Percentiles rank a stretch among this genome's conserved stretches.
Evolutionary conservation across 2,113 vertebrate genomes (phyloP).

Genomic region (Brienomyrus longianalis): DNA sequence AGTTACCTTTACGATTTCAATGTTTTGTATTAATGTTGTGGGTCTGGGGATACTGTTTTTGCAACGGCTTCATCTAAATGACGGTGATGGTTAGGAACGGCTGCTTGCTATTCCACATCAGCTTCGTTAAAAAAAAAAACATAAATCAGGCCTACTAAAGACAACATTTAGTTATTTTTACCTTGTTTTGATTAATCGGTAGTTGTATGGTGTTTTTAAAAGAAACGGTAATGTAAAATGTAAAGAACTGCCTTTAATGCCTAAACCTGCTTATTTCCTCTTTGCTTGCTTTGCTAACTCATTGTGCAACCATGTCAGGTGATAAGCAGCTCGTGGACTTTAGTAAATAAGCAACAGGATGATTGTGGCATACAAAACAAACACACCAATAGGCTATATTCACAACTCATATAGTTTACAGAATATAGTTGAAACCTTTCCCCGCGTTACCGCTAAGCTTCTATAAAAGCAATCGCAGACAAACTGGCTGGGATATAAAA

Average conservation of each 20-base stretch:
- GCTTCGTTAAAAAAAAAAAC: neutral
- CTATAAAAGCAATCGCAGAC: neutral
- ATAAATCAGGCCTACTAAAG: neutral
- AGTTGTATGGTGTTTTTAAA: neutral
- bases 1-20: neutral
- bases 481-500: neutral
- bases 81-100: neutral
- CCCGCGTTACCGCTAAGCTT: neutral
- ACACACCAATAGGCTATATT: neutral
- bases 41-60: neutral
- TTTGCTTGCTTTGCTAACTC: neutral
- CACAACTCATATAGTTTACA: neutral
- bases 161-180: neutral
- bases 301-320: neutral
- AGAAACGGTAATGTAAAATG: neutral
- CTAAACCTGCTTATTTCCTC: neutral
- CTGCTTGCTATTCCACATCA: neutral
- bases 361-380: neutral
- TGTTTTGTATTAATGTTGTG: neutral
- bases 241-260: neutral
- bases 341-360: neutral
- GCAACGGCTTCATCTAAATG: neutral
- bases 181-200: neutral
- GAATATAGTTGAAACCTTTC: neutral
- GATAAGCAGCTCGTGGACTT: neutral